Conservation (phyloP, 2,113 vertebrate species). For the Cheilinus undulatus region DNA sequence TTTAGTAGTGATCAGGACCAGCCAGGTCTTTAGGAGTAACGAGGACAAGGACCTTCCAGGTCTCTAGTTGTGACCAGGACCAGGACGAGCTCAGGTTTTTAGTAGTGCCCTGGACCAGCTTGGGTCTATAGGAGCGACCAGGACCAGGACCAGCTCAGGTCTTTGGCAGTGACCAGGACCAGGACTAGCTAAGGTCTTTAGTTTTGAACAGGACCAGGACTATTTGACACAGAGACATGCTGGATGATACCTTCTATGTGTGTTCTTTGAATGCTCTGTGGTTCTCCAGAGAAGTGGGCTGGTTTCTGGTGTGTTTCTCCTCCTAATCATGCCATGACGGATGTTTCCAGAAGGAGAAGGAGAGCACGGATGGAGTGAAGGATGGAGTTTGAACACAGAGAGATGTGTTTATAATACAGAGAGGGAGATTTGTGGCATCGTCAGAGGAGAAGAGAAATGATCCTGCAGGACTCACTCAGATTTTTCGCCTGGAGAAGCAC, state of each 20-base stretch:
- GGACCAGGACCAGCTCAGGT: no score
- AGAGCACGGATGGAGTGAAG: conserved; percentile 27
- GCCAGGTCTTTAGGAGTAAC: no score
- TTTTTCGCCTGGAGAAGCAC: conserved; percentile 57
- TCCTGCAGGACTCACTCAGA: conserved; percentile 31
- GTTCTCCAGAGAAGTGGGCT: background rate
- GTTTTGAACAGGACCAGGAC: no score
- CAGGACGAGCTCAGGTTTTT: no score
- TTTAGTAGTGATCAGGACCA: no score
- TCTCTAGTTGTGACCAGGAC: no score
- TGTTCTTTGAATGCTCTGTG: conserved; percentile 11
- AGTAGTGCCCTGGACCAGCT: no score
- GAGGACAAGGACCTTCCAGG: no score
- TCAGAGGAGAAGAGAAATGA: conserved; percentile 66
- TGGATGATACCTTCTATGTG: no score
- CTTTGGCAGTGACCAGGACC: no score
- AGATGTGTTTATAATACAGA: conserved; percentile 3
- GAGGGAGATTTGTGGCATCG: conserved; percentile 53
- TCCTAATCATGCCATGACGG: conserved; percentile 54
- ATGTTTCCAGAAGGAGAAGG: conserved; percentile 21
- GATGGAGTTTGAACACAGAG: conserved; percentile 31
- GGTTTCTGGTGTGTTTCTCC: conserved; percentile 26
- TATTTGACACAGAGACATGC: conserved; percentile 14
- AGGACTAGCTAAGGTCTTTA: no score
- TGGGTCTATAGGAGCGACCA: no score